A percentile compares a stretch with the other conserved stretches of the same genome.
Evolutionary conservation across 2,888 invertebrate genomes (phyloP).

Genomic region (Tachina lurida): DNA sequence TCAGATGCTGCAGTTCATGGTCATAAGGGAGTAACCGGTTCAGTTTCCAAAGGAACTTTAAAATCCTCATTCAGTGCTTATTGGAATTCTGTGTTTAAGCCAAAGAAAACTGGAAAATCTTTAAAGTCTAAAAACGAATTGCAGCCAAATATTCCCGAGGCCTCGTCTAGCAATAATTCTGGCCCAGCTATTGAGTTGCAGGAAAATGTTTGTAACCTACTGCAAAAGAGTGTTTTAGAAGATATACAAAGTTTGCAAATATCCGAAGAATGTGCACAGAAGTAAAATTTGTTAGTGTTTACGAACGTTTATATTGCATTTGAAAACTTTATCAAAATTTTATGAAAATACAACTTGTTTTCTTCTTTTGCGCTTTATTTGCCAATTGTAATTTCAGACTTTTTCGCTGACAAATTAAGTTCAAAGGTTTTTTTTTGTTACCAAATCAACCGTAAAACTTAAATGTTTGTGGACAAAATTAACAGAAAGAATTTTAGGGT

Average conservation of each 20-base stretch:
- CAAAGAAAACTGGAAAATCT: conserved; percentile 51
- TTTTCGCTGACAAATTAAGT: conserved; percentile 35
- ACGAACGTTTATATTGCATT: background rate
- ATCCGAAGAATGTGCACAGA: conserved; percentile 64
- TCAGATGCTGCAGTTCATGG: background rate
- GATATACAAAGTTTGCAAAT: conserved; percentile 69
- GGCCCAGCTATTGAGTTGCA: background rate
- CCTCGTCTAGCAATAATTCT: background rate
- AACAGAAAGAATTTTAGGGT: conserved; percentile 25
- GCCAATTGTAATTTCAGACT: conserved; percentile 28
- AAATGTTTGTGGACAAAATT: conserved; percentile 19
- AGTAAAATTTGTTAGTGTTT: conserved; percentile 14
- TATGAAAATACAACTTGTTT: conserved; percentile 27
- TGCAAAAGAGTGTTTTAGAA: conserved; percentile 42
- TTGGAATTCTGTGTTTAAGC: conserved; percentile 78
- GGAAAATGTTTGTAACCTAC: background rate
- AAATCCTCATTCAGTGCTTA: conserved; percentile 77
- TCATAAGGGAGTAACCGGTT: conserved; percentile 34
- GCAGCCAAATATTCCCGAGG: background rate
- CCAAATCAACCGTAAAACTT: conserved; percentile 67
- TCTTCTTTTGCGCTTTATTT: conserved; percentile 17
- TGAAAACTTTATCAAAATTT: background rate
- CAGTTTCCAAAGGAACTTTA: conserved; percentile 72
- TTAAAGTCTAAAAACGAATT: conserved; percentile 12
- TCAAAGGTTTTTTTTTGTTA: conserved; percentile 74